Evolutionary conservation across 2,113 vertebrate species (phyloP), one percentile per base, ranked within the genome.

Genomic region (Leptodactylus fuscus): DNA sequence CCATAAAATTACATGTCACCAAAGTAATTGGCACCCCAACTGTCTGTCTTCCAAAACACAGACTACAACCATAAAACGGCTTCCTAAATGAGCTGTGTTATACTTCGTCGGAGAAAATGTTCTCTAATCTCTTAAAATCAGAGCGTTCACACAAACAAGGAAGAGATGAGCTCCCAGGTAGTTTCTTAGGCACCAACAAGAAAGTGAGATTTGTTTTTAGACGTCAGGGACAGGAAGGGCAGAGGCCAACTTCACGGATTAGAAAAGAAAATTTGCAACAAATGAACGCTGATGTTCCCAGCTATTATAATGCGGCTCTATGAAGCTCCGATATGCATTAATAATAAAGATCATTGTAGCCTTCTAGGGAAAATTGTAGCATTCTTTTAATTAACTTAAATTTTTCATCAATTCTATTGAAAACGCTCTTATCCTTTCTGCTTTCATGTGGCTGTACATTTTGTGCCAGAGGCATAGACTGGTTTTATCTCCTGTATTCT

Each of bases 381-480:
- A 93, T 94, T 93, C 91, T 92, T 94, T 94, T 94, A 95, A 95
- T 95, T 95, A 95, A 95, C 90, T 95, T 94, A 94, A 91, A 89
- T 90, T 93, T 94, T 94, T 93, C 90, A 94, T 94, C 91, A 91
- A 91, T 92, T 93, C 94, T 92, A 94, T 94, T 95, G 92, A 95
- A 93, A 93, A 81, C 91, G 87, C 91, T 93, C 92, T 95, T 92
- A 92, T 93, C 90, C 89, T 88, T 89, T 90, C 86, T 85, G 85
- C 89, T 91, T 93, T 92, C 91, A 93, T 94, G 91, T 92, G 89
- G 90, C 88, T 89, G 87, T 89, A 90, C 87, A 89, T 92, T 92
- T 90, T 89, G 84, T 91, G 88, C 92, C 85, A 53, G 88, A 85
- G 88, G 89, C 89, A 76, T 83, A 87, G 80, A 89, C 76, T n/a